Conservation (phyloP, 2,888 invertebrate species). For the Tinea semifulvella region DNA sequence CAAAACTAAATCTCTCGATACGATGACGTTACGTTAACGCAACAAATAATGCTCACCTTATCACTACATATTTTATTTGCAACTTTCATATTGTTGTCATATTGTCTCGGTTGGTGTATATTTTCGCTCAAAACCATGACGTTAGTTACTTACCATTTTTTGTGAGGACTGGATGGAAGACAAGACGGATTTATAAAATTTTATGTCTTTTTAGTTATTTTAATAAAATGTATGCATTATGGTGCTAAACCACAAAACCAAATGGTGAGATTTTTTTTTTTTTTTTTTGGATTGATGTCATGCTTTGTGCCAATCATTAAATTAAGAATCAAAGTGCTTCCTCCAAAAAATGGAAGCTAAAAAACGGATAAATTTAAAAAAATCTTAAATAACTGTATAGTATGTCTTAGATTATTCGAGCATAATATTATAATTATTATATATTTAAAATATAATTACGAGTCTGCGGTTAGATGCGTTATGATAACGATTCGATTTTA, state of each 20-base stretch:
- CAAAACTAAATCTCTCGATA: too few relatives aligned
- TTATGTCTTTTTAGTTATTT: background rate
- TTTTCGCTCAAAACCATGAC: background rate
- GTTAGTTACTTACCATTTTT: background rate
- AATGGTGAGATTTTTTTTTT: background rate
- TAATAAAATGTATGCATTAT: background rate
- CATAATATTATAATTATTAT: conserved; percentile 2
- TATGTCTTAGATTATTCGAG: background rate
- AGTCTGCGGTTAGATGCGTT: background rate
- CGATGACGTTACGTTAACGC: too few relatives aligned
- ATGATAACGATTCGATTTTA: background rate
- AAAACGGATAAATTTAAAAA: background rate
- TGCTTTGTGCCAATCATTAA: conserved; percentile 30
- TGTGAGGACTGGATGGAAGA: background rate
- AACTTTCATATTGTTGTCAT: too few relatives aligned
- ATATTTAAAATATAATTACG: background rate
- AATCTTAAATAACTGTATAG: conserved; percentile 2
- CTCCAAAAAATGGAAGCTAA: conserved; percentile 2
- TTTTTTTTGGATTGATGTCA: conserved; percentile 20
- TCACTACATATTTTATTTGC: too few relatives aligned
- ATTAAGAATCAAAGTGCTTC: conserved; percentile 1
- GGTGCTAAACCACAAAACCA: too few relatives aligned
- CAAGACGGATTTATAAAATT: background rate
- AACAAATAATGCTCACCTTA: too few relatives aligned
- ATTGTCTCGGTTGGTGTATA: too few relatives aligned